These are phyloP conservation scores for Herminia tarsipennalis DNA, from an alignment of 2,888 invertebrate genomes.

Conservation along the genomic window DNA sequence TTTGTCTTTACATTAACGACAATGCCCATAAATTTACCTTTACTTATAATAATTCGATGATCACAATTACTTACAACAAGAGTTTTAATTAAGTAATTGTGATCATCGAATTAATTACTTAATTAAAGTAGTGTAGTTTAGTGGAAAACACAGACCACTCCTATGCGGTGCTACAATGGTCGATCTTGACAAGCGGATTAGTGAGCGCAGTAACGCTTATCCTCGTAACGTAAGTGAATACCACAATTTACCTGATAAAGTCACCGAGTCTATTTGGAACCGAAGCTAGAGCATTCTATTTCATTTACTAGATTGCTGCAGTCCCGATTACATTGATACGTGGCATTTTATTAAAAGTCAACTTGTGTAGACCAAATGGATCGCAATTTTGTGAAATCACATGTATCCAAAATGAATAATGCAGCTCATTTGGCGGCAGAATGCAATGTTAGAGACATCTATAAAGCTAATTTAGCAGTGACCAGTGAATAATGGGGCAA, in stretches of 20 bases:
- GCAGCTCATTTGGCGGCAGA: conserved; percentile 45
- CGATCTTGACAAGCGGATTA: conserved; percentile 1
- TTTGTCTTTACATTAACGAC: neutral
- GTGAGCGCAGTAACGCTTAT: neutral
- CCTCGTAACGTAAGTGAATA: neutral
- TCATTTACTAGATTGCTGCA: neutral
- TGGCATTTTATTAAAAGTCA: conserved; percentile 15
- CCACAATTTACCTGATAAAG: conserved; percentile 3
- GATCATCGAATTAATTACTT: conserved; percentile 7
- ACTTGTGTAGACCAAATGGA: conserved; percentile 26
- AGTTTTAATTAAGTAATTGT: no score
- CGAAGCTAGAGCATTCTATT: neutral
- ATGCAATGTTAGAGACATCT: conserved; percentile 46
- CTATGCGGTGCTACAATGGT: neutral
- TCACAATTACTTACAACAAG: conserved; percentile 4
- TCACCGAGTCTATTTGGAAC: neutral
- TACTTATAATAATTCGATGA: neutral
- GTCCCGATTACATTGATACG: neutral
- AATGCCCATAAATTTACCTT: no score
- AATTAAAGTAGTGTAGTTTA: conserved; percentile 6
- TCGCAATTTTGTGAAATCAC: conserved; percentile 39
- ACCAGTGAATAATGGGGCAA: conserved; percentile 42
- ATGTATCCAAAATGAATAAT: conserved; percentile 47
- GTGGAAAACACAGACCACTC: conserved; percentile 5
- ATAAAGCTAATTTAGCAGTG: conserved; percentile 46